Base-by-base conservation (phyloP, 2,888 invertebrate species). In the Meiosimyza decipiens region DNA sequence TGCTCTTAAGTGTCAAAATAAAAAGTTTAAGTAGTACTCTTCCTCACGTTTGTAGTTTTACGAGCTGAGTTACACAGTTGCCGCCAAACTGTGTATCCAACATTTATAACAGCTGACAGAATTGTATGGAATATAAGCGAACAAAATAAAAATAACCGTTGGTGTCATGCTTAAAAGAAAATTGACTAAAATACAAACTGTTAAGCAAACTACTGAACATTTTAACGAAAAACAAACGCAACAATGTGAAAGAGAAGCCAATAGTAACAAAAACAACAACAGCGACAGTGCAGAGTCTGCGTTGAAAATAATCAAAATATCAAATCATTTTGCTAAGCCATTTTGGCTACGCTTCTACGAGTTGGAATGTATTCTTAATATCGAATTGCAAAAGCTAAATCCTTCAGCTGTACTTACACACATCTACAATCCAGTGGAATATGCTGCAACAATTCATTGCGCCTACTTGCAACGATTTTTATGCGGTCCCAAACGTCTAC, bases 381-480 rank as follows among this genome's bases (percentile, higher is more conserved):
- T 65, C 2, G 76, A 77, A 15, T 57, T 79, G 9, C 49, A 60
- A 9, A 49, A 5, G 1, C 76, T 71, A 11, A 47, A 33, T 11
- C 57, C 76, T 1, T 74, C 76, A 50, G 1, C 33, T 5, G 65
- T 74, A 6, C 82, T 87, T 15, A 76, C 76, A 0, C 81, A 83
- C 82, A 88, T 94, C 33, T 97, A 98, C 83, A 96, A 95, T 88
- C 96, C 97, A 0, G 88, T 96, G 52, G 91, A 93, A 75, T 97
- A 98, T 87, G 97, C 97, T 1, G 90, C 89, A 74, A 89, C 92
- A 71, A 90, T 95, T 18, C 95, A 96, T 87, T 90, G 91, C 78
- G 89, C 90, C 79, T 98, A 94, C 87, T 89, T 95, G 13, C 87
- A 89, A 77, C 92, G 91, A 82, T 95, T 90, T 85, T 93, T 93